Evolutionary conservation across 2,113 vertebrate genomes (phyloP).

Genomic region (Etheostoma spectabile): DNA sequence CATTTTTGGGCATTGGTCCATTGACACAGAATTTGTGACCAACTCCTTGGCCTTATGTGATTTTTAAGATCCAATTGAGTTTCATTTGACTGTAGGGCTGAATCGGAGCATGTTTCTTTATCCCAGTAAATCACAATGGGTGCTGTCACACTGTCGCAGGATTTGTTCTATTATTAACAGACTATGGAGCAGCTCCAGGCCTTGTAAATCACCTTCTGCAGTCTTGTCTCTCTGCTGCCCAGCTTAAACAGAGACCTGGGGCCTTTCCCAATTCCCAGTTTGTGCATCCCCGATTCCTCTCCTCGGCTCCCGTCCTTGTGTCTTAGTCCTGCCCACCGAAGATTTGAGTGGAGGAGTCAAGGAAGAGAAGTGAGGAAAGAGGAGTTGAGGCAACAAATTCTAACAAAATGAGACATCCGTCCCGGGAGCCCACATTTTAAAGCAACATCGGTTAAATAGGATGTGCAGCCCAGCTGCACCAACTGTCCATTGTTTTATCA

Average conservation of each 20-base stretch:
- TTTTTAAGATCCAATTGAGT: slow-evolving; percentile 25
- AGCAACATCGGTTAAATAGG: too few relatives aligned
- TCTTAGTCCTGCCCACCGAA: too few relatives aligned
- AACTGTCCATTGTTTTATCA: too few relatives aligned
- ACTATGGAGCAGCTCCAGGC: slow-evolving; percentile 34
- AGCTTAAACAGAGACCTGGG: neutral
- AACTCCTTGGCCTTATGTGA: neutral
- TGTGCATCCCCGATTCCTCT: too few relatives aligned
- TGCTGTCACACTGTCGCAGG: slow-evolving; percentile 16
- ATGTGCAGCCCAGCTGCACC: too few relatives aligned
- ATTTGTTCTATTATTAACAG: slow-evolving; percentile 54
- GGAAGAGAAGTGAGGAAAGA: too few relatives aligned
- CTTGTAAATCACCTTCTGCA: slow-evolving; percentile 41
- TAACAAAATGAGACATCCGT: too few relatives aligned
- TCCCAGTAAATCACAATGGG: slow-evolving; percentile 43
- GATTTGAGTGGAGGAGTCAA: too few relatives aligned
- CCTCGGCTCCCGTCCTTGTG: too few relatives aligned
- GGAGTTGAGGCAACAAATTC: too few relatives aligned
- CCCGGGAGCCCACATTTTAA: too few relatives aligned
- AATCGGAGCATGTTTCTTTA: slow-evolving; percentile 16
- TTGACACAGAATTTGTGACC: neutral
- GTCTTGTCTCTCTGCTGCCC: slow-evolving; percentile 15
- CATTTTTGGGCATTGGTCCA: neutral
- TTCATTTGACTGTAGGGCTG: slow-evolving; percentile 9
- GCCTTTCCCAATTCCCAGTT: too few relatives aligned